phyloP scores from a whole-genome alignment of 2,113 vertebrate genomes.

The Aix galericulata region DNA sequence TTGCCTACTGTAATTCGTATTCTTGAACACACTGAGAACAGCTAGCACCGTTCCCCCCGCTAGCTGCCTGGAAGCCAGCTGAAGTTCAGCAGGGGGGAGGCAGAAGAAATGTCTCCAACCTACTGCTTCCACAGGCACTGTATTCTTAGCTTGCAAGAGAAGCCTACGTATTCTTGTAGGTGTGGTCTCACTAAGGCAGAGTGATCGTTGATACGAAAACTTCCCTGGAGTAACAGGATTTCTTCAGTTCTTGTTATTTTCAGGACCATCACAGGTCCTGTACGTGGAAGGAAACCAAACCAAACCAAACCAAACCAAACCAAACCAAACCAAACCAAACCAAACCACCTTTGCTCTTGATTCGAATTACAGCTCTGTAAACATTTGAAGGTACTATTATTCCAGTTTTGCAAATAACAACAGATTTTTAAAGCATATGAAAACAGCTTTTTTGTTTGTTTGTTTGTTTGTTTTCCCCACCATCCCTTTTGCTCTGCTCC shows the following conservation, averaged over 20 bases:
- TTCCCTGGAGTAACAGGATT: neutral
- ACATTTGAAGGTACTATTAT: neutral
- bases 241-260: neutral
- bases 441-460: neutral
- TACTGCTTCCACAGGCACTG: neutral
- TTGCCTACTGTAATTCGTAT: neutral
- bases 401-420: neutral
- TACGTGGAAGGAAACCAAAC: neutral
- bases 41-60: neutral
- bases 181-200: neutral
- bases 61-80: neutral
- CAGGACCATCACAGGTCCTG: neutral
- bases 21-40: neutral
- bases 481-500: neutral
- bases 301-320: no score
- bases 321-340: no score
- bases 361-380: neutral
- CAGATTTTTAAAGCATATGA: neutral
- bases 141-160: slow-evolving; percentile 2
- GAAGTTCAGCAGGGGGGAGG: neutral
- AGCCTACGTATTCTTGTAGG: neutral
- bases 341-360: neutral
- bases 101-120: neutral
- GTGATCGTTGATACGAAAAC: neutral
- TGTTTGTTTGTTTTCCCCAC: neutral